Evolutionary conservation across 2,797 vertebrate genomes (phyloP).

Genomic region (Salarias fasciatus): DNA sequence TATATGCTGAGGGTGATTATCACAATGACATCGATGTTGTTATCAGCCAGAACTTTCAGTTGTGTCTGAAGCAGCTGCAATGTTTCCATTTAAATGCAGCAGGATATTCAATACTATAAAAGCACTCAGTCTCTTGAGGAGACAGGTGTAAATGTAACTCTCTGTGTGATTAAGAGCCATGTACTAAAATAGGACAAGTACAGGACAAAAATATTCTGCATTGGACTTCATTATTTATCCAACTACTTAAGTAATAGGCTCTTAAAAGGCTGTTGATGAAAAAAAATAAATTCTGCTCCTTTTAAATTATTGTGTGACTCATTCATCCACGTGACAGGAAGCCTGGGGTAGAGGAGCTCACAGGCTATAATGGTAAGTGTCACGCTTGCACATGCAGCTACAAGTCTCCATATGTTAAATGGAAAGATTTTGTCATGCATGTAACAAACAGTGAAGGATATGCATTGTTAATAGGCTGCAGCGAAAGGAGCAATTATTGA

Average conservation of each 20-base stretch:
- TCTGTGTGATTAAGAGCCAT: slow-evolving; percentile 24
- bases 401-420: slow-evolving; percentile 16
- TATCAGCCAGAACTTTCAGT: slow-evolving; percentile 38
- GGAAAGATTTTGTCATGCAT: slow-evolving; percentile 39
- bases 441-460: slow-evolving; percentile 46
- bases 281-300: slow-evolving; percentile 4
- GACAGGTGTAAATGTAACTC: slow-evolving; percentile 14
- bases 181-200: neutral
- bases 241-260: slow-evolving; percentile 9
- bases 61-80: slow-evolving; percentile 27
- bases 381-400: slow-evolving; percentile 21
- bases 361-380: no score
- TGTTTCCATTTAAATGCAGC: no score
- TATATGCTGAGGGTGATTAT: slow-evolving; percentile 29
- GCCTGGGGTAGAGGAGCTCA: slow-evolving; percentile 15
- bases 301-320: slow-evolving; percentile 18
- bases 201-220: neutral
- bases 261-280: slow-evolving; percentile 9
- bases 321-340: slow-evolving; percentile 11
- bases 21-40: slow-evolving; percentile 17
- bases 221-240: neutral
- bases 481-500: slow-evolving; percentile 50
- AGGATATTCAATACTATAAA: neutral
- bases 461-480: slow-evolving; percentile 32
- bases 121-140: slow-evolving; percentile 9